Conservation (phyloP, 1,140 invertebrate genomes). For the Battus philenor region DNA sequence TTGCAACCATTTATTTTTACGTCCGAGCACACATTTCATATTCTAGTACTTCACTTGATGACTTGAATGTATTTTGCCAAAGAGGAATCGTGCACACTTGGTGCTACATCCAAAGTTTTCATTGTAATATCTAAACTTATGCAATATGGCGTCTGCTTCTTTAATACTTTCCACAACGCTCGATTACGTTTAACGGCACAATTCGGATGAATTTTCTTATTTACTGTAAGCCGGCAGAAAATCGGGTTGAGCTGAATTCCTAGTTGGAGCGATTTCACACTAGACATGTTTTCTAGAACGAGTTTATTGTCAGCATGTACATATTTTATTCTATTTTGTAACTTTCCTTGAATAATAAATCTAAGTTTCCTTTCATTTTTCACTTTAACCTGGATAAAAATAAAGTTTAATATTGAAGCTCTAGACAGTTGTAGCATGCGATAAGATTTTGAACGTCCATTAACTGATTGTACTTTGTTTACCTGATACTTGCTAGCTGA, state of each 20-base stretch:
- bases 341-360: constrained; percentile 14
- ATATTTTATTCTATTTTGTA: constrained; percentile 14
- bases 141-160: constrained; percentile 70
- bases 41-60: constrained; percentile 39
- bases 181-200: constrained; percentile 69
- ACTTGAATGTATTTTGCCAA: constrained; percentile 45
- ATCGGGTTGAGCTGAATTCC: constrained; percentile 46
- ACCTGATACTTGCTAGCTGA: no score
- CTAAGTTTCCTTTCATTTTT: constrained; percentile 8
- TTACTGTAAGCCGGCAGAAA: constrained; percentile 61
- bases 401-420: no score
- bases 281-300: constrained; percentile 50
- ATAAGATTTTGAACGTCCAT: no score
- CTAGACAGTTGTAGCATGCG: no score
- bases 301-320: constrained; percentile 27
- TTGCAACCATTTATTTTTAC: constrained; percentile 1
- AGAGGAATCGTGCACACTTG: constrained; percentile 63
- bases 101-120: constrained; percentile 65
- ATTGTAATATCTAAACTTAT: constrained; percentile 73
- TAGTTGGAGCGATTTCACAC: constrained; percentile 53
- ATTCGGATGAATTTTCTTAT: constrained; percentile 69
- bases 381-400: no score
- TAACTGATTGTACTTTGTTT: no score
- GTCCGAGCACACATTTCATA: constrained; percentile 19
- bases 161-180: constrained; percentile 71